Evolutionary conservation across 1,140 invertebrate genomes (phyloP).

Genomic region (Branchinecta lynchi): DNA sequence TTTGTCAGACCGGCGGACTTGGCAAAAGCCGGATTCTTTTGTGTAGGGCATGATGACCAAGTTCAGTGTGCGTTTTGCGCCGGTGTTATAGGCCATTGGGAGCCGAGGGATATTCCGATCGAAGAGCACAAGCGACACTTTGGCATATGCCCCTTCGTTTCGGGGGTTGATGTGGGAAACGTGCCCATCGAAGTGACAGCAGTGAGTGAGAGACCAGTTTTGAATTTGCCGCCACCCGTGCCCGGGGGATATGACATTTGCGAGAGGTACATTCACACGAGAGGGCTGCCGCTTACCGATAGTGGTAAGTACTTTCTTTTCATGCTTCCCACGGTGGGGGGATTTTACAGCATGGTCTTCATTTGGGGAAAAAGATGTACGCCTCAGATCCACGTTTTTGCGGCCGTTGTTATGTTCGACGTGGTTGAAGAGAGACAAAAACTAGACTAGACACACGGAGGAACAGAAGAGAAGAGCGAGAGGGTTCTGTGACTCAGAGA

Average conservation of each 20-base stretch:
- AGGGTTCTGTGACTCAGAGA: no score
- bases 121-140: conserved; percentile 60
- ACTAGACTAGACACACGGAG: no score
- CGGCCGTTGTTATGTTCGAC: no score
- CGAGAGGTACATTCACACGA: background rate
- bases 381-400: no score
- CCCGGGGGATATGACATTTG: conserved; percentile 6
- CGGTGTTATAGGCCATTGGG: conserved; percentile 53
- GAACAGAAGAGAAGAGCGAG: no score
- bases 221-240: conserved; percentile 20
- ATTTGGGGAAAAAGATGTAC: no score
- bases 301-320: conserved; percentile 29
- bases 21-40: conserved; percentile 69
- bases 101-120: conserved; percentile 51
- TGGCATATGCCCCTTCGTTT: conserved; percentile 47
- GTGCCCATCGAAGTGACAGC: conserved; percentile 25
- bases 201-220: conserved; percentile 23
- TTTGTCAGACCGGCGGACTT: conserved; percentile 46
- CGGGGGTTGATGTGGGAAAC: conserved; percentile 27
- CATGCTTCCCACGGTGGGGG: conserved; percentile 24
- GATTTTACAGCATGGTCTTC: no score
- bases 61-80: conserved; percentile 70
- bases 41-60: conserved; percentile 42
- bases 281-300: background rate
- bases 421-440: no score